A percentile compares a stretch with the other conserved stretches of the same genome.
Evolutionary conservation across 2,113 vertebrate species (phyloP).

Genomic region (Otus sunia): DNA sequence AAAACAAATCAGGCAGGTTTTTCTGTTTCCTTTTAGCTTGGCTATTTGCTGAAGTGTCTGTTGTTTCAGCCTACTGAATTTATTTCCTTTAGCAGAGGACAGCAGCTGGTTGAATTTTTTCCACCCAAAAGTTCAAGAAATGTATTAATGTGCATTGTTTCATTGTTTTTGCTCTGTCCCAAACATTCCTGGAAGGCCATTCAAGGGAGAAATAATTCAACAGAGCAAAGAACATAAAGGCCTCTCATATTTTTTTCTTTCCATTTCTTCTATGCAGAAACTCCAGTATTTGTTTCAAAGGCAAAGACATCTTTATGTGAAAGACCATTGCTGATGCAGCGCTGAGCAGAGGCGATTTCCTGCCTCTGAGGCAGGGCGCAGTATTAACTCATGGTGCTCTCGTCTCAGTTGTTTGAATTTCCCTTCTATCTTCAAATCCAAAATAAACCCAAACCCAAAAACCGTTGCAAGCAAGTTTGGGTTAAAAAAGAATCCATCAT

Average conservation of each 20-base stretch:
- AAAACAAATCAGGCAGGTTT: background rate
- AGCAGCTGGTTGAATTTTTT: background rate
- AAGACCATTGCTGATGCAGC: background rate
- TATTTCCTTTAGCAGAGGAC: background rate
- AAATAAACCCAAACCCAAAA: background rate
- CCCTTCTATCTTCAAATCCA: background rate
- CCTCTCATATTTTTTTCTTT: background rate
- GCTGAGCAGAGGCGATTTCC: background rate
- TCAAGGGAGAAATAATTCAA: background rate
- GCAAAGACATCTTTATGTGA: constrained; percentile 21
- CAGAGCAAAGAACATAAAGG: background rate
- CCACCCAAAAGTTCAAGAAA: background rate
- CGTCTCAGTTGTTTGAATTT: background rate
- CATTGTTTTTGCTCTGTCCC: background rate
- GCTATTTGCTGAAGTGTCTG: background rate
- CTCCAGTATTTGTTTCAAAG: background rate
- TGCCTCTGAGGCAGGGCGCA: background rate
- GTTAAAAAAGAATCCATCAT: background rate
- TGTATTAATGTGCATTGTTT: background rate
- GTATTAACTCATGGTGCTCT: background rate
- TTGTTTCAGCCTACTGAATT: background rate
- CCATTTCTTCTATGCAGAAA: background rate
- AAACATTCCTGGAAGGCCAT: background rate
- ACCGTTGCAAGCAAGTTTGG: background rate
- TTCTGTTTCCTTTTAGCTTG: background rate